Percentiles rank a stretch among this genome's conserved stretches.
phyloP scores from a whole-genome alignment of 2,888 invertebrate genomes.

The Harpagoxenus sublaevis region DNA sequence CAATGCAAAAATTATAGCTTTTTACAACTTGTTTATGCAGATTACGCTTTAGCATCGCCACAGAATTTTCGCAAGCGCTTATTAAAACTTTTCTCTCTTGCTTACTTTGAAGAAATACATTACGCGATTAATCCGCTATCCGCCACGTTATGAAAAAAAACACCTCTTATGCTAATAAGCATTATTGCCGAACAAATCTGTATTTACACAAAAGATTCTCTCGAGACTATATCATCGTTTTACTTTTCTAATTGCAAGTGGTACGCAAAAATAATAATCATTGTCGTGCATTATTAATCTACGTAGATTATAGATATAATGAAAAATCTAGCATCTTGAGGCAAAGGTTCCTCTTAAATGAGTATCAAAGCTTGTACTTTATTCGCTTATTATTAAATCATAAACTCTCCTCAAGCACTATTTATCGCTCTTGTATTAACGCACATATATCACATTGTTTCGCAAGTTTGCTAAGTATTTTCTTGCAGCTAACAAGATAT shows the following conservation, averaged over 20 bases:
- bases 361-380: not conserved
- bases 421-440: not conserved
- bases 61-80: not conserved
- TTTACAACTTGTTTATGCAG: slow-evolving; percentile 22
- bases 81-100: slow-evolving; percentile 31
- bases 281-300: not conserved
- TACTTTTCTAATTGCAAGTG: not conserved
- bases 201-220: slow-evolving; percentile 10
- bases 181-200: slow-evolving; percentile 17
- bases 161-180: slow-evolving; percentile 38
- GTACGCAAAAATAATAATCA: not conserved
- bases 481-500: not conserved
- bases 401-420: not conserved
- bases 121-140: slow-evolving; percentile 23
- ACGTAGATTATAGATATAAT: not conserved
- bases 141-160: slow-evolving; percentile 30
- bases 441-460: not conserved
- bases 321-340: not conserved
- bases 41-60: not conserved
- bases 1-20: slow-evolving; percentile 12
- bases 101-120: slow-evolving; percentile 22
- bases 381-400: not conserved
- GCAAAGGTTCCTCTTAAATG: not conserved
- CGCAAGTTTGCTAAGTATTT: not conserved
- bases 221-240: slow-evolving; percentile 8